These are phyloP conservation scores for Oxystoma pomonae DNA, from an alignment of 2,888 invertebrate genomes.

Conservation along the genomic window DNA sequence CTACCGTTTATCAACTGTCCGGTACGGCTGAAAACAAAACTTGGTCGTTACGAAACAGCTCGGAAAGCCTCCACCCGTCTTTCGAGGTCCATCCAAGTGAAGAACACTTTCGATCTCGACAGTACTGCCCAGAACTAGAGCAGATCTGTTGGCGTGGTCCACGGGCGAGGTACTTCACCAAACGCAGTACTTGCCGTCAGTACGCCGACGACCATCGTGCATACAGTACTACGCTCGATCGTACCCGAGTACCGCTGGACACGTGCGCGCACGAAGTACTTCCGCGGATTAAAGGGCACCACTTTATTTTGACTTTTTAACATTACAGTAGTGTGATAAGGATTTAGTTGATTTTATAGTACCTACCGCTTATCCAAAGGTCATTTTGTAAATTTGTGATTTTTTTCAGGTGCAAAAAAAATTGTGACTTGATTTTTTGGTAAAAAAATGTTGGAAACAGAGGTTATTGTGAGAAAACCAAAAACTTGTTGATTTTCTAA, in stretches of 20 bases:
- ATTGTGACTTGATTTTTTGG: too few relatives aligned
- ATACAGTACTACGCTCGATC: slow-evolving; percentile 22
- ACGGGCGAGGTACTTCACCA: slow-evolving; percentile 14
- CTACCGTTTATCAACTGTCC: not conserved
- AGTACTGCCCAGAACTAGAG: slow-evolving; percentile 25
- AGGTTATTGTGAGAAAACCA: not conserved
- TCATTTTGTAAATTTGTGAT: too few relatives aligned
- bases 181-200: slow-evolving; percentile 18
- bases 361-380: not conserved
- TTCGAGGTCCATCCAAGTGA: slow-evolving; percentile 18
- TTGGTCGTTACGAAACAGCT: not conserved
- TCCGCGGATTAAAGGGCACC: not conserved
- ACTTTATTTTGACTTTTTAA: not conserved
- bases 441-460: not conserved
- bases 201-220: slow-evolving; percentile 25
- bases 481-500: not conserved
- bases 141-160: slow-evolving; percentile 28
- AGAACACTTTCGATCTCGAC: slow-evolving; percentile 28
- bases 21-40: too few relatives aligned
- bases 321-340: not conserved
- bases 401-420: not conserved
- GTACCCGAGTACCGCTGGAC: slow-evolving; percentile 13
- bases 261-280: slow-evolving; percentile 19
- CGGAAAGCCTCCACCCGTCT: not conserved
- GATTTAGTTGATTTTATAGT: not conserved